Evolutionary conservation across 2,888 invertebrate genomes (phyloP), one percentile per base, ranked within the genome.

Genomic region (Agrochola litura): DNA sequence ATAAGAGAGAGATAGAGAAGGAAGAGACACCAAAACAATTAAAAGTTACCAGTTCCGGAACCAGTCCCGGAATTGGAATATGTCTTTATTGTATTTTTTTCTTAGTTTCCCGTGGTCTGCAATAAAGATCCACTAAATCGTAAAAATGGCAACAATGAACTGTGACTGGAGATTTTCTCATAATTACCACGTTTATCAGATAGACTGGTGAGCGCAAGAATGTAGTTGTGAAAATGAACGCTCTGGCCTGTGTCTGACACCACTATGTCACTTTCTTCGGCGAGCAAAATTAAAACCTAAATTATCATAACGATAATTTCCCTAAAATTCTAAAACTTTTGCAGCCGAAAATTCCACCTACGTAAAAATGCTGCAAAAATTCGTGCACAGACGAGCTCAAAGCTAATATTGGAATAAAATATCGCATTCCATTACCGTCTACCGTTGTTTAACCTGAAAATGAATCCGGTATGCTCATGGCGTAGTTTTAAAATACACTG

Each of bases 371-470:
- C n/a, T 22, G 41, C 16, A 41, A 49, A 77, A 65, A 54, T 16
- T 46, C 54, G 30, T 60, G 30, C 19, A 49, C n/a, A 72, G 41
- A 8, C 67, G 54, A 37, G 10, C 22, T 69, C 14, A 66, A 66
- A 69, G 76, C 63, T 85, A 66, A 76, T 82, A 73, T 82, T 84
- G 41, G 30, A 73, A 68, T 73, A 71, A 82, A 81, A 73, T 77
- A 82, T 77, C 56, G 41, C 60, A 74, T 85, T 77, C 49, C 61
- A 85, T 77, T 74, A 68, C 73, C 66, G 30, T 49, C n/a, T 10
- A 19, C 61, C 82, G 72, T 82, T 85, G 85, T 85, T 73, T 73
- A 77, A 70, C 37, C 4, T 66, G 58, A 71, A 85, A 65, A 69
- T 71, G 71, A 65, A 81, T 58, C 68, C 64, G 19, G 54, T 52